Evolutionary conservation across 2,888 invertebrate species (phyloP), one percentile per base, ranked within the genome.

Genomic region (Drosophila meridionalis): DNA sequence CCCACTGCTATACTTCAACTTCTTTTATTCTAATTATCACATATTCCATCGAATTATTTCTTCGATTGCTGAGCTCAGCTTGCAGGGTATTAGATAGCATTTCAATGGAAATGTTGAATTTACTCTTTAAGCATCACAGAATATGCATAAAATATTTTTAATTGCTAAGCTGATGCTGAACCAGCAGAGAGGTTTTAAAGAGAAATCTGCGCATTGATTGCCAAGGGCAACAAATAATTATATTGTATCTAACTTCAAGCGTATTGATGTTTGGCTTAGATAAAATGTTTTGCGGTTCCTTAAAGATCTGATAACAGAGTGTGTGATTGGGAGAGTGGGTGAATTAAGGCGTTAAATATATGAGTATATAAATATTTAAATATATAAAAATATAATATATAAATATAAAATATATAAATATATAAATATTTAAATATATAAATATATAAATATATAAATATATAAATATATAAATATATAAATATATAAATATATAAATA

Each of bases 161-260:
- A 84, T 84, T 79, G 73, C 69, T 67, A 78, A 70, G 66, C 50
- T 52, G 58, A 73, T 64, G 64, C 59, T 43, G 11, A 30, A 36
- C 34, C 52, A 26, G 14, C 20, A 30, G 20, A 2, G 28, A 34
- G 34, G 1, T 20, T 8, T 36, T 42, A 34, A 28, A n/a, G 30
- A 26, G 42, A 62, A 47, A 9, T 45, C 28, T 20, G 40, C 14
- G 20, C 14, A 32, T 48, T 52, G 50, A 55, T 66, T 65, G 59
- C 47, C 60, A 61, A 6, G 30, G 38, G 40, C 62, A 69, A 69
- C 65, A 52, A 32, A 6, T 34, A 11, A 34, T 34, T 30, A 30
- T 14, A n/a, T 48, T 34, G 20, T 20, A 20, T 20, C 20, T n/a
- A 2, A 11, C 5, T 50, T 34, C 12, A 40, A 36, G 28, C n/a